phyloP scores from a whole-genome alignment of 1,140 invertebrate genomes.

The Palaemon carinicauda region DNA sequence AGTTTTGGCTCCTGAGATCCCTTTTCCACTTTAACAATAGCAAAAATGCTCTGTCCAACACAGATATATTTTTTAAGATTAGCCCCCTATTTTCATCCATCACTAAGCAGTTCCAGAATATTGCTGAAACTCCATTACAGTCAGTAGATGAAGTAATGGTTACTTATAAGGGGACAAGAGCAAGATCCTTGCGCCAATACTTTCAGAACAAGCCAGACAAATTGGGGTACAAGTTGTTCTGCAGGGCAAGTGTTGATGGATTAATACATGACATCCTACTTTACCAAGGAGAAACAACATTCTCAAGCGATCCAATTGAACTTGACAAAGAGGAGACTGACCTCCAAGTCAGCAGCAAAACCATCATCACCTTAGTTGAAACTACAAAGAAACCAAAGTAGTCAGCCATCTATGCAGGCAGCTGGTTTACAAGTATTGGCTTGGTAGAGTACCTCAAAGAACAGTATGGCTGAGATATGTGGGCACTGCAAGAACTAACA shows the following conservation, averaged over 20 bases:
- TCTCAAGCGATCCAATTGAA: not conserved
- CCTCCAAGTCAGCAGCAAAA: not conserved
- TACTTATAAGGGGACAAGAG: not conserved
- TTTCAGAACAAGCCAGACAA: not conserved
- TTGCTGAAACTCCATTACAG: not conserved
- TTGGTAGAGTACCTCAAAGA: no score
- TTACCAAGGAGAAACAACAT: conserved; percentile 10
- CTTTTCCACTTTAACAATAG: conserved; percentile 10
- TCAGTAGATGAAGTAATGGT: no score
- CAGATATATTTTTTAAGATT: conserved; percentile 12
- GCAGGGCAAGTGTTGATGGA: no score
- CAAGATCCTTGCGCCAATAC: not conserved
- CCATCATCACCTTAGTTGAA: not conserved
- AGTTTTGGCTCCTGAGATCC: not conserved
- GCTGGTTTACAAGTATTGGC: not conserved
- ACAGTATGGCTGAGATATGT: no score
- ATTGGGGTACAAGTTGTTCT: no score
- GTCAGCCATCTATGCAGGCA: not conserved
- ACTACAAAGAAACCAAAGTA: not conserved
- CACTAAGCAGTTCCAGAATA: not conserved
- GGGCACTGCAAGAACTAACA: no score
- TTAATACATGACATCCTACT: no score
- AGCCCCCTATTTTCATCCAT: not conserved
- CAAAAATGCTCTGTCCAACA: not conserved
- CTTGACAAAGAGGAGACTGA: not conserved